Conservation (phyloP, 2,888 invertebrate species). For the Nomada fabriciana region DNA sequence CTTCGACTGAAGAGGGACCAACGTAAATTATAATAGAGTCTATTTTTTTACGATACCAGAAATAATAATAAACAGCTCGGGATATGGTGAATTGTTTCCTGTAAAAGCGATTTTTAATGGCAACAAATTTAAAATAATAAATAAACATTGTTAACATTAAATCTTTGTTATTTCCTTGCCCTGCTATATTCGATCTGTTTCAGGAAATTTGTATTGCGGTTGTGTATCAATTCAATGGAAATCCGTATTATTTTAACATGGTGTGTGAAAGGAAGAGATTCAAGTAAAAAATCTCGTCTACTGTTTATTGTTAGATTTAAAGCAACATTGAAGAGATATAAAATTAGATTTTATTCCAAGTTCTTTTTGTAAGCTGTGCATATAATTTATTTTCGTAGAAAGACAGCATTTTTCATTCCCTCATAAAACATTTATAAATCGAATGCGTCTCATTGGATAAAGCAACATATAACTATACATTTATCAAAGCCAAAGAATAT, state of each 20-base stretch:
- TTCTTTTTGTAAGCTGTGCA: no score
- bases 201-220: no score
- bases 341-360: no score
- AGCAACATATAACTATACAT: no score
- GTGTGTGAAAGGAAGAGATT: no score
- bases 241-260: no score
- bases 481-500: no score
- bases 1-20: constrained; percentile 7
- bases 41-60: constrained; percentile 16
- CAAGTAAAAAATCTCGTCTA: neutral
- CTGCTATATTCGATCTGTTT: neutral
- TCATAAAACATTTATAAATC: no score
- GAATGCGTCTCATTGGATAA: no score
- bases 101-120: constrained; percentile 25
- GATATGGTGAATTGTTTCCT: neutral
- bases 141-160: constrained; percentile 37
- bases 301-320: neutral
- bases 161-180: neutral
- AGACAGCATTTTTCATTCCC: no score
- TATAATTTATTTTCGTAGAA: neutral
- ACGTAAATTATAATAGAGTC: constrained; percentile 7
- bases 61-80: neutral
- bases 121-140: constrained; percentile 29
- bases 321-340: neutral
- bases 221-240: no score